phyloP scores from a whole-genome alignment of 2,888 invertebrate genomes.

The Bombylius discolor region DNA sequence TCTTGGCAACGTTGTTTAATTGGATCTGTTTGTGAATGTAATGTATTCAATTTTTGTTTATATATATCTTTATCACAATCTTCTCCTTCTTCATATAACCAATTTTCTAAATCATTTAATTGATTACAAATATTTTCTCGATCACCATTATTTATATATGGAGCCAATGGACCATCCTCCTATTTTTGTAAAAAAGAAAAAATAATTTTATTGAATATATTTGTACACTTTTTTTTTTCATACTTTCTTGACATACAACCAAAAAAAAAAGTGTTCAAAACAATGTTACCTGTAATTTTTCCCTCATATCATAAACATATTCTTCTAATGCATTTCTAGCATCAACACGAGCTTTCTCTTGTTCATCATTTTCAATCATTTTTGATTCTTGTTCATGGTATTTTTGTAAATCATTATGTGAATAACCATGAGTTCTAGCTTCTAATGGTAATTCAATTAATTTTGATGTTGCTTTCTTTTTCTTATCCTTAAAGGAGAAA shows the following conservation, averaged over 20 bases:
- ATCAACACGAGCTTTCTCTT: slow-evolving; percentile 90
- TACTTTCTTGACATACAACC: too few species aligned
- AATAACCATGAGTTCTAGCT: slow-evolving; percentile 56
- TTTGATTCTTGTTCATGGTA: slow-evolving; percentile 71
- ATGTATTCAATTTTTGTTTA: slow-evolving; percentile 46
- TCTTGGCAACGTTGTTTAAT: slow-evolving; percentile 74
- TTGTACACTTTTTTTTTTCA: too few species aligned
- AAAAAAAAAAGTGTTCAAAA: background rate
- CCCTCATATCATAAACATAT: slow-evolving; percentile 92
- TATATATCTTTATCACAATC: slow-evolving; percentile 68
- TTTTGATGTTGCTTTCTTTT: slow-evolving; percentile 68
- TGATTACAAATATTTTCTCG: slow-evolving; percentile 47
- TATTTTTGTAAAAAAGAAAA: background rate
- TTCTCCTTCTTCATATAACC: slow-evolving; percentile 94
- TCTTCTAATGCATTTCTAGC: slow-evolving; percentile 96
- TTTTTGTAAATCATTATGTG: slow-evolving; percentile 55
- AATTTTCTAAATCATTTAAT: slow-evolving; percentile 80
- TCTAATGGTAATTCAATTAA: slow-evolving; percentile 76
- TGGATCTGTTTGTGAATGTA: slow-evolving; percentile 74
- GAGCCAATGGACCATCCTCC: slow-evolving; percentile 59
- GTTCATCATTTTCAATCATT: slow-evolving; percentile 74
- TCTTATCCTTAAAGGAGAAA: slow-evolving; percentile 30
- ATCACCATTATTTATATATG: slow-evolving; percentile 61
- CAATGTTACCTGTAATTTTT: slow-evolving; percentile 51
- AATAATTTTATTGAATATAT: too few species aligned